These are phyloP conservation scores for Lordiphosa mommai DNA, from an alignment of 1,140 invertebrate genomes.

Conservation along the genomic window DNA sequence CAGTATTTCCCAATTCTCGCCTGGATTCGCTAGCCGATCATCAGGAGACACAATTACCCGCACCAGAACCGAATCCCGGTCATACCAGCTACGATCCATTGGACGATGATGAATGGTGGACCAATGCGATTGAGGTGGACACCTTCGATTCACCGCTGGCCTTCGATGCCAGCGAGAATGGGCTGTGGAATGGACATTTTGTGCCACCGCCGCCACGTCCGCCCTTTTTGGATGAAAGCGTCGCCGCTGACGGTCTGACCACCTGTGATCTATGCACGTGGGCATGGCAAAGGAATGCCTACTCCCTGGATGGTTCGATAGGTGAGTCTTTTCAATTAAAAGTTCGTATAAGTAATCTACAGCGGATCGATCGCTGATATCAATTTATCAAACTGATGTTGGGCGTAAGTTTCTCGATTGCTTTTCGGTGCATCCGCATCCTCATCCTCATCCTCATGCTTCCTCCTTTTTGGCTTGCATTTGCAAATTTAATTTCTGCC, in stretches of 20 bases:
- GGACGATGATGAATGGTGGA: slow-evolving; percentile 75
- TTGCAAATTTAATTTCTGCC: slow-evolving; percentile 73
- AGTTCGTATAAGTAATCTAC: slow-evolving; percentile 45
- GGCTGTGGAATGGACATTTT: slow-evolving; percentile 85
- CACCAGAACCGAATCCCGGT: slow-evolving; percentile 1
- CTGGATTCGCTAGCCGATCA: slow-evolving; percentile 65
- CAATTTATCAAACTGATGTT: slow-evolving; percentile 78
- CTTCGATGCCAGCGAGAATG: slow-evolving; percentile 83
- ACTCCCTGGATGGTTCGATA: slow-evolving; percentile 77
- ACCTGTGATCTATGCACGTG: slow-evolving; percentile 87
- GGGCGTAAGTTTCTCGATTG: slow-evolving; percentile 73
- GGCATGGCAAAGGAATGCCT: slow-evolving; percentile 81
- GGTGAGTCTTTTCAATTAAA: slow-evolving; percentile 79
- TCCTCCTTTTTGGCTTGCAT: slow-evolving; percentile 23
- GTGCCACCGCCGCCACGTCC: slow-evolving; percentile 85
- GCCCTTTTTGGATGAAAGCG: slow-evolving; percentile 83
- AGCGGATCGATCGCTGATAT: slow-evolving; percentile 69
- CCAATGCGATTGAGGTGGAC: slow-evolving; percentile 79
- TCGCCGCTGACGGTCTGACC: slow-evolving; percentile 84
- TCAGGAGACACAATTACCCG: slow-evolving; percentile 38
- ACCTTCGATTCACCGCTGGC: slow-evolving; percentile 81
- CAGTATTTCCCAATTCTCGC: slow-evolving; percentile 73
- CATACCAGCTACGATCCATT: slow-evolving; percentile 48
- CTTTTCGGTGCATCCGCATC: slow-evolving; percentile 47
- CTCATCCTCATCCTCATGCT: background rate